phyloP scores from a whole-genome alignment of 2,113 vertebrate species.

The Hyla sarda region DNA sequence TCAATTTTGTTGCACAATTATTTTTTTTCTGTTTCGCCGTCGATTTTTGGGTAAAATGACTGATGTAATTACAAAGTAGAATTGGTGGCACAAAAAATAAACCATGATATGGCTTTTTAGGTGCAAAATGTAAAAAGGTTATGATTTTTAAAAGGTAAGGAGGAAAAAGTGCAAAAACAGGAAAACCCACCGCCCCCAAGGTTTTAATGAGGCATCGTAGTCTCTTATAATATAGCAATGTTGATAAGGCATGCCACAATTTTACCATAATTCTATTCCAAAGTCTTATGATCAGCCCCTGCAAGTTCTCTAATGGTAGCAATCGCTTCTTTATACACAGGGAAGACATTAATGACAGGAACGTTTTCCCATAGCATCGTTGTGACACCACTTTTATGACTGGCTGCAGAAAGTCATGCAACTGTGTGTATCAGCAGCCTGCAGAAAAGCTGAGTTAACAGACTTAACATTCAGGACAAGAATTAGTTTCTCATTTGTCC shows the following conservation, averaged over 20 bases:
- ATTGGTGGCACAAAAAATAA: too few relatives aligned
- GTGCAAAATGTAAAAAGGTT: too few relatives aligned
- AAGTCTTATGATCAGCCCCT: background rate
- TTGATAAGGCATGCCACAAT: background rate
- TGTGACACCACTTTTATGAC: conserved; percentile 9
- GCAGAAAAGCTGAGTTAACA: conserved; percentile 56
- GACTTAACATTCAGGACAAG: conserved; percentile 59
- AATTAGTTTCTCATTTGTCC: conserved; percentile 61
- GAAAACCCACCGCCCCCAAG: too few relatives aligned
- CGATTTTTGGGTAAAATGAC: too few relatives aligned
- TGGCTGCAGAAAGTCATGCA: conserved; percentile 15
- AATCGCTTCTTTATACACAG: background rate
- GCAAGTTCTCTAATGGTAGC: background rate
- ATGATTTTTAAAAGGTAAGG: too few relatives aligned
- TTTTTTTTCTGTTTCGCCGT: too few relatives aligned
- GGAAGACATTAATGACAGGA: background rate
- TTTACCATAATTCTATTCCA: background rate
- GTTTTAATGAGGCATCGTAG: background rate
- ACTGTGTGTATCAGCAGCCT: conserved; percentile 53
- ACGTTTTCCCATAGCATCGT: background rate
- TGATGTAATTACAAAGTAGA: too few relatives aligned
- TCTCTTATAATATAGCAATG: background rate
- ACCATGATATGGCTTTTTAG: too few relatives aligned
- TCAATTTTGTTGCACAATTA: too few relatives aligned
- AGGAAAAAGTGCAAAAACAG: too few relatives aligned